Conservation (phyloP, 1,140 invertebrate genomes). For the Listronotus oregonensis region DNA sequence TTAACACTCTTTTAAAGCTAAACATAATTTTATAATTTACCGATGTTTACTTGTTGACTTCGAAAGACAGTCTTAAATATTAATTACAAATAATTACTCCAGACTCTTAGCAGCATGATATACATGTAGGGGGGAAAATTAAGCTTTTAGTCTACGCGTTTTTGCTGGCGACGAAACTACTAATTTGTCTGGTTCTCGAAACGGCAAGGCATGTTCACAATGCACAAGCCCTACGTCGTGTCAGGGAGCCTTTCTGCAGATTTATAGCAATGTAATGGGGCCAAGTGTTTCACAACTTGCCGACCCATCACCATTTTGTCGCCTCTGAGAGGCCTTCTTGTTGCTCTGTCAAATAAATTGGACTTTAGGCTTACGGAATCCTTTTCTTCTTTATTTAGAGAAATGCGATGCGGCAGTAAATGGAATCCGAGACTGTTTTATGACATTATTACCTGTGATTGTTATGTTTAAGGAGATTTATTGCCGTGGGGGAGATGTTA, state of each 20-base stretch:
- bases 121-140: constrained; percentile 18
- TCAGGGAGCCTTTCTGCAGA: constrained; percentile 39
- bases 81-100: constrained; percentile 21
- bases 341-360: constrained; percentile 53
- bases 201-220: constrained; percentile 6
- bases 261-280: constrained; percentile 58
- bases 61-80: too few species aligned
- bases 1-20: too few species aligned
- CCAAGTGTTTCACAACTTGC: constrained; percentile 56
- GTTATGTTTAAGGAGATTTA: constrained; percentile 54
- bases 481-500: constrained; percentile 42
- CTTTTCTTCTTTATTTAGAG: constrained; percentile 41
- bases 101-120: constrained; percentile 27
- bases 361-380: constrained; percentile 41
- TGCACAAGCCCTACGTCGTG: constrained; percentile 26
- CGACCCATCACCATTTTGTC: constrained; percentile 55
- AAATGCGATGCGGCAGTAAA: constrained; percentile 41
- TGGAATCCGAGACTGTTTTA: constrained; percentile 52
- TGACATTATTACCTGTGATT: constrained; percentile 56
- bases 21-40: too few species aligned
- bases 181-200: constrained; percentile 34
- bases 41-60: too few species aligned
- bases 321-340: constrained; percentile 49
- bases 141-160: constrained; percentile 27
- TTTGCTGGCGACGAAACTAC: constrained; percentile 30